Evolutionary conservation across 2,888 invertebrate species (phyloP).

Genomic region (Priocnemis perturbator): DNA sequence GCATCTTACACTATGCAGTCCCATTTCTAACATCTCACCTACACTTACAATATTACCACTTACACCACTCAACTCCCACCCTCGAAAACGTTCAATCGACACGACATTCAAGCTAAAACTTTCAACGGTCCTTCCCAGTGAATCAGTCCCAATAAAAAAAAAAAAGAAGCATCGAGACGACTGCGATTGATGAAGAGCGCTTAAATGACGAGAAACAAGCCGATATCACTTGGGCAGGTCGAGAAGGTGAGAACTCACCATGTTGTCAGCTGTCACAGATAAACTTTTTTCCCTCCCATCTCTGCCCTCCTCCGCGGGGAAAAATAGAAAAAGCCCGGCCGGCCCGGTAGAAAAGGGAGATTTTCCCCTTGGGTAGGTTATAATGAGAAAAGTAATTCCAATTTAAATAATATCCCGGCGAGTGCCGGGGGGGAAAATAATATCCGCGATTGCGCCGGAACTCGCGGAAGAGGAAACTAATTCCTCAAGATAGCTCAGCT

Average conservation of each 20-base stretch:
- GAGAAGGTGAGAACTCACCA: conserved; percentile 3
- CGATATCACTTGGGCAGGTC: not conserved
- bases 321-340: conserved; percentile 68
- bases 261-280: conserved; percentile 71
- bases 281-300: conserved; percentile 58
- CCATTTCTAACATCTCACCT: too few relatives aligned
- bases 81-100: too few relatives aligned
- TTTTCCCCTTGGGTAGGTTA: conserved; percentile 72
- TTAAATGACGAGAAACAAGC: too few relatives aligned
- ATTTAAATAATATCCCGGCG: conserved; percentile 73
- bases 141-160: too few relatives aligned
- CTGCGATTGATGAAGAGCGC: too few relatives aligned
- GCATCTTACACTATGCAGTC: too few relatives aligned
- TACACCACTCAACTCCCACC: too few relatives aligned
- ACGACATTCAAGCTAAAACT: too few relatives aligned
- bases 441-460: conserved; percentile 63
- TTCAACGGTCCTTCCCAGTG: too few relatives aligned
- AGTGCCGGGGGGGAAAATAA: conserved; percentile 66
- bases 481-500: conserved; percentile 53
- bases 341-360: conserved; percentile 63
- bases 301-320: conserved; percentile 21
- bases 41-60: too few relatives aligned
- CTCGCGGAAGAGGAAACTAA: conserved; percentile 54
- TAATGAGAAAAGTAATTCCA: conserved; percentile 75
- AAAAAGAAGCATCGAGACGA: too few relatives aligned